phyloP scores from a whole-genome alignment of 1,140 invertebrate species.

The Condylostylus longicornis region DNA sequence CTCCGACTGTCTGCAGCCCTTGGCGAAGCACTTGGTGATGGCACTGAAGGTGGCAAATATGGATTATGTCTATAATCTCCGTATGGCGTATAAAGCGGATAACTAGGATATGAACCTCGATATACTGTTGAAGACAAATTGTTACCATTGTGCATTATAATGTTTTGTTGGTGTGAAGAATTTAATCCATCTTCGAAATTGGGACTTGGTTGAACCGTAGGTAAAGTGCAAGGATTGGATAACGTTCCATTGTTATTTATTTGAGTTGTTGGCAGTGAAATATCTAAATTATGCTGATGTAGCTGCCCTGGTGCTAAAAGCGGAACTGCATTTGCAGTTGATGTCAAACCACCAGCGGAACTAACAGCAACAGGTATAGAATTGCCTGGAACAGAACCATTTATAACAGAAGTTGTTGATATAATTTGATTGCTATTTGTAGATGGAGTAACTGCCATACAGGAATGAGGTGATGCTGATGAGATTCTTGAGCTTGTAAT shows the following conservation, averaged over 20 bases:
- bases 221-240: too few relatives aligned
- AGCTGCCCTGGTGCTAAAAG: constrained; percentile 35
- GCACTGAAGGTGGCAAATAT: constrained; percentile 41
- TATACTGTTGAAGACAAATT: constrained; percentile 44
- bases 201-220: too few relatives aligned
- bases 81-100: constrained; percentile 56
- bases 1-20: constrained; percentile 43
- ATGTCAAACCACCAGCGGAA: constrained; percentile 12
- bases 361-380: constrained; percentile 13
- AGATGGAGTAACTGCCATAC: too few relatives aligned
- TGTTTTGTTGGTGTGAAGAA: constrained; percentile 15
- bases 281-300: constrained; percentile 34
- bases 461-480: not conserved
- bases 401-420: constrained; percentile 11
- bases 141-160: constrained; percentile 30
- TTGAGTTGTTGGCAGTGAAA: too few relatives aligned
- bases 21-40: constrained; percentile 45
- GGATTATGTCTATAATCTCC: constrained; percentile 50
- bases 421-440: constrained; percentile 7
- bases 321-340: constrained; percentile 22
- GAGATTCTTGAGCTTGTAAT: not conserved
- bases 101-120: constrained; percentile 43
- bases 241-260: too few relatives aligned
- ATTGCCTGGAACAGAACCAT: constrained; percentile 8
- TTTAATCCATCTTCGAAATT: too few relatives aligned